A percentile compares a stretch with the other conserved stretches of the same genome.
Evolutionary conservation across 2,888 invertebrate species (phyloP).

Genomic region (Cephus pulcher): DNA sequence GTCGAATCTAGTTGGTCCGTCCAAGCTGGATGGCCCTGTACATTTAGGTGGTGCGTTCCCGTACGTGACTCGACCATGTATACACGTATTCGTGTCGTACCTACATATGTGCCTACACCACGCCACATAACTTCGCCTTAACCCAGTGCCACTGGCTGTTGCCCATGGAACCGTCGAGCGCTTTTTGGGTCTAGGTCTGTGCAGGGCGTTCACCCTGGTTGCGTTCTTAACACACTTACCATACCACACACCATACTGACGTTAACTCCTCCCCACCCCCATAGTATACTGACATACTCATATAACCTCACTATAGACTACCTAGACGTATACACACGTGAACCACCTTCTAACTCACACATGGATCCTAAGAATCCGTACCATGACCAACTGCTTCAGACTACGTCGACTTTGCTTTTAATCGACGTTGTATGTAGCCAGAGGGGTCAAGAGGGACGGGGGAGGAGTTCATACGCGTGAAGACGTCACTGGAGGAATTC

Average conservation of each 20-base stretch:
- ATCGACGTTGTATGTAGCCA: neutral
- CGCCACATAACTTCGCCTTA: constrained; percentile 57
- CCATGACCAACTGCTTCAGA: neutral
- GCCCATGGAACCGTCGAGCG: constrained; percentile 44
- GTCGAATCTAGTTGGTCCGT: neutral
- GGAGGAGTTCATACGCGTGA: neutral
- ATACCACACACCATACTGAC: constrained; percentile 31
- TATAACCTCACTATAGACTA: neutral
- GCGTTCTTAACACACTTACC: constrained; percentile 57
- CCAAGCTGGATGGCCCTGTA: neutral
- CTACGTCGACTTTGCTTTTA: neutral
- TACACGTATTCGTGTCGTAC: neutral
- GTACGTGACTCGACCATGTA: neutral
- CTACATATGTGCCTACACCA: constrained; percentile 35
- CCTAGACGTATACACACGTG: neutral
- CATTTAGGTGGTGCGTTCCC: constrained; percentile 4
- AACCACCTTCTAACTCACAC: neutral
- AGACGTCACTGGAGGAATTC: neutral
- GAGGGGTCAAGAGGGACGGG: neutral
- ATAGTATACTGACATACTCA: neutral
- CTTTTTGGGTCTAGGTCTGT: constrained; percentile 65
- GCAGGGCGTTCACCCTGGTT: constrained; percentile 59
- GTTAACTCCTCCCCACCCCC: constrained; percentile 1
- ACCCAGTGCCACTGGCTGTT: constrained; percentile 58
- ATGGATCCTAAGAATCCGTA: neutral